Evolutionary conservation across 2,113 vertebrate species (phyloP).

Genomic region (Bufo bufo): DNA sequence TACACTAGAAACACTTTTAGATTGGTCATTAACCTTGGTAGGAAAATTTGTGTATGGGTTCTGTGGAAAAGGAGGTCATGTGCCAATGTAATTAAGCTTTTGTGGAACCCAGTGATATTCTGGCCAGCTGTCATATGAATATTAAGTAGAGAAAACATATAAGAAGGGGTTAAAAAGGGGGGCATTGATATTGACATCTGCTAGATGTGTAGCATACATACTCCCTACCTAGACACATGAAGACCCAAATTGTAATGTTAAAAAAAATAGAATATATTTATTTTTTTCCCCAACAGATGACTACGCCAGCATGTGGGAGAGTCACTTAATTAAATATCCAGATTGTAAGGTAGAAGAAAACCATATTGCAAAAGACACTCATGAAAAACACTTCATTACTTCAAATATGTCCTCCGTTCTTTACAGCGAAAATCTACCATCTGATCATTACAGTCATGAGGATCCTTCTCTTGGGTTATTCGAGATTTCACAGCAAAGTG

Average conservation of each 20-base stretch:
- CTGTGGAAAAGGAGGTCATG: no score
- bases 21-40: no score
- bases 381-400: neutral
- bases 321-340: neutral
- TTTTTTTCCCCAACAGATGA: neutral
- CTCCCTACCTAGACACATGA: no score
- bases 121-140: no score
- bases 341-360: neutral
- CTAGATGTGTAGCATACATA: no score
- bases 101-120: no score
- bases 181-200: no score
- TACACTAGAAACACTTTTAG: no score
- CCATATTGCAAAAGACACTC: neutral
- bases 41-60: no score
- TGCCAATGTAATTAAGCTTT: no score
- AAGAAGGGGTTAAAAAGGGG: no score
- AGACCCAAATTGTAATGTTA: neutral
- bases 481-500: neutral
- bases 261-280: neutral
- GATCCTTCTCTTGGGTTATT: neutral
- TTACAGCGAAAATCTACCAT: neutral
- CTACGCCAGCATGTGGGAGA: neutral
- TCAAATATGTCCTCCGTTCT: neutral
- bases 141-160: no score
- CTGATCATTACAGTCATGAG: neutral